Base-by-base conservation (phyloP, 2,113 vertebrate genomes). In the human region DNA sequence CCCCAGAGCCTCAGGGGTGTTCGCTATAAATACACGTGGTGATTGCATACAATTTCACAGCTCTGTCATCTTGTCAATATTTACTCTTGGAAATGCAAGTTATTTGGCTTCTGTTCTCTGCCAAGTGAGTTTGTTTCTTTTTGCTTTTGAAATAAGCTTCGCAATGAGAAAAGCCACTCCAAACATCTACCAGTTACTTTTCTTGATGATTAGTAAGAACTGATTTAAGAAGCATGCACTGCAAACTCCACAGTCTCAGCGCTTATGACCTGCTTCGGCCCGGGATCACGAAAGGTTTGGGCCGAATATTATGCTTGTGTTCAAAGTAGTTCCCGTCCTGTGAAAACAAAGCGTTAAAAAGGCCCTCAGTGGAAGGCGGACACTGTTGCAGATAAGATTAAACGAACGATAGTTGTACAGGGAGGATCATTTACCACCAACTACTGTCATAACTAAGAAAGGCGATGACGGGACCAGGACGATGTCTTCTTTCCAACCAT, bases 241-340 rank as follows among this genome's bases (percentile, higher is more conserved):
- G 94, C 98, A 94, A 93, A 98, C 94, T 97, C n/a, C 98, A 98
- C 96, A 96, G 81, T 97, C 96, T 98, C 97, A 98, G 97, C 97
- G 84, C 84, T 98, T 98, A 98, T 99, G 99, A 99, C 99, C 99
- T 99, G 99, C 98, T 99, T 98, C 98, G 98, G 98, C 99, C 98
- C 97, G 99, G 98, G 97, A 99, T 98, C 98, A 98, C 98, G 98
- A 99, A 99, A 98, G 99, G 99, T 98, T 99, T 99, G 98, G 99
- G 99, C 97, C 99, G 99, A 99, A 99, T 98, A 98, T 99, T 99
- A 97, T 99, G 99, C 98, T 98, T 99, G 99, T 99, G 99, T 98
- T 99, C 99, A 98, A 99, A 99, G 99, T 99, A 99, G 98, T 99
- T 99, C 97, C 98, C 97, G 78, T 99, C 99, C 99, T 99, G 99